Evolutionary conservation across 2,888 invertebrate genomes (phyloP).

Genomic region (Drosophila siamana): DNA sequence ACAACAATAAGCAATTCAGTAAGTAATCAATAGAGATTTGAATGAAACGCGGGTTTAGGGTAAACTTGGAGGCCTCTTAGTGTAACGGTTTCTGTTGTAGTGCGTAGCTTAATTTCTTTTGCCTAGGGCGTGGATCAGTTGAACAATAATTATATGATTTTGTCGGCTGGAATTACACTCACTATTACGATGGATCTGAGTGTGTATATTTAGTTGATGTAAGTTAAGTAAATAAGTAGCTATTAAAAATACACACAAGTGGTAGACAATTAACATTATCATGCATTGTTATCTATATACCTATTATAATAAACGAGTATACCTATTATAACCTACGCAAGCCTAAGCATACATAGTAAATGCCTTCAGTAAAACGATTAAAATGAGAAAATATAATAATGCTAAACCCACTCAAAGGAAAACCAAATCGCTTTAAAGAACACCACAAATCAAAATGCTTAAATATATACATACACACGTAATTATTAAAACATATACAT

Average conservation of each 20-base stretch:
- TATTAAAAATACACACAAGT: slow-evolving; percentile 51
- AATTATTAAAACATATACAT: slow-evolving; percentile 26
- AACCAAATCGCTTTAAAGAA: slow-evolving; percentile 76
- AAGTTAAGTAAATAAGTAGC: slow-evolving; percentile 44
- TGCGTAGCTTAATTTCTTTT: slow-evolving; percentile 65
- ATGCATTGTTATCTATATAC: slow-evolving; percentile 57
- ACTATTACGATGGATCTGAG: too few species aligned
- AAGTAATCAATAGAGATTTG: slow-evolving; percentile 36
- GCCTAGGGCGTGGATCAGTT: slow-evolving; percentile 42
- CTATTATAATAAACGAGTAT: slow-evolving; percentile 26
- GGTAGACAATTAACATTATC: slow-evolving; percentile 63
- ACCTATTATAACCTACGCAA: slow-evolving; percentile 30
- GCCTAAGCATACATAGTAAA: slow-evolving; percentile 56
- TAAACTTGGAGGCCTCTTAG: slow-evolving; percentile 73
- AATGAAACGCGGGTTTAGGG: slow-evolving; percentile 65
- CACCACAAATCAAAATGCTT: slow-evolving; percentile 73
- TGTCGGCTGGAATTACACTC: slow-evolving; percentile 10
- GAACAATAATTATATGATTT: slow-evolving; percentile 32
- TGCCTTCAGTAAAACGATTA: slow-evolving; percentile 62
- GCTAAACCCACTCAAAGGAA: slow-evolving; percentile 57
- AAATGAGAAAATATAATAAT: slow-evolving; percentile 34
- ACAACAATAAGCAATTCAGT: slow-evolving; percentile 69
- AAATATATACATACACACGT: slow-evolving; percentile 43
- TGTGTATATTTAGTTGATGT: slow-evolving; percentile 30
- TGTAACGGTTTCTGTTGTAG: slow-evolving; percentile 77